Conservation (phyloP, 2,888 invertebrate species). For the Dexiosoma caninum region DNA sequence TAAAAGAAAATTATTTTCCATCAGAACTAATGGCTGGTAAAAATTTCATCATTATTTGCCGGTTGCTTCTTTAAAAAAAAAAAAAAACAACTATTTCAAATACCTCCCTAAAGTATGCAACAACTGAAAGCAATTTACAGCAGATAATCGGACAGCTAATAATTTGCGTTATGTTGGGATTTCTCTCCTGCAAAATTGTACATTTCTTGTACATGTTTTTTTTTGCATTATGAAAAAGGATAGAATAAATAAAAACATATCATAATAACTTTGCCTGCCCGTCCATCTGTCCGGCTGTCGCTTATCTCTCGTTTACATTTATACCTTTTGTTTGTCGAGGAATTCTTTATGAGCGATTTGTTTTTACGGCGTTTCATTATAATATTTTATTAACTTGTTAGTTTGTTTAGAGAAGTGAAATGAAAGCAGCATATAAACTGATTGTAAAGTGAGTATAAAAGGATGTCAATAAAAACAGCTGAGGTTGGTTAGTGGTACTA, state of each 20-base stretch:
- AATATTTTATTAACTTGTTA: not conserved
- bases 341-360: too few relatives aligned
- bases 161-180: not conserved
- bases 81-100: conserved; percentile 10
- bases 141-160: conserved; percentile 35
- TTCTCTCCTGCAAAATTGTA: not conserved
- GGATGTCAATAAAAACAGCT: too few relatives aligned
- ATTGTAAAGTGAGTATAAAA: not conserved
- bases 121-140: conserved; percentile 1
- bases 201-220: not conserved
- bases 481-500: too few relatives aligned
- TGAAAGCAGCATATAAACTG: not conserved
- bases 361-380: too few relatives aligned
- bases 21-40: too few relatives aligned
- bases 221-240: not conserved
- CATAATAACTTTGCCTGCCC: not conserved
- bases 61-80: too few relatives aligned
- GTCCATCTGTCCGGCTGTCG: not conserved
- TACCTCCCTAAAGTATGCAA: conserved; percentile 28
- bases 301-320: not conserved
- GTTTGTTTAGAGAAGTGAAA: not conserved
- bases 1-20: too few relatives aligned
- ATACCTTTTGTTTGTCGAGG: not conserved
- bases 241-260: not conserved
- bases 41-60: not conserved